These are phyloP conservation scores for Chelonus formosanus DNA, from an alignment of 2,888 invertebrate genomes.

Conservation along the genomic window DNA sequence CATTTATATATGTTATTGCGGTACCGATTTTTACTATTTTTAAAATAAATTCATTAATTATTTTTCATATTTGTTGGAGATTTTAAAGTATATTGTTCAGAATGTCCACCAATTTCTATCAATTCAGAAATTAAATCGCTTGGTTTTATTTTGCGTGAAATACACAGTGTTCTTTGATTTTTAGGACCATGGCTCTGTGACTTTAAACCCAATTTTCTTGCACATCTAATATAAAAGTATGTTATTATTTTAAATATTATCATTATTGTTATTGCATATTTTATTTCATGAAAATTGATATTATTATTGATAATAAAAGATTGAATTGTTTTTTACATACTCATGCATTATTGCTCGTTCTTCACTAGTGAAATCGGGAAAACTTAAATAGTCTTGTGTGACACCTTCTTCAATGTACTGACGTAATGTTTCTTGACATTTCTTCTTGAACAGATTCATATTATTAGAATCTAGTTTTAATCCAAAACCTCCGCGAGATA, in stretches of 20 bases:
- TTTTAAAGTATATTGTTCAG: slow-evolving; percentile 67
- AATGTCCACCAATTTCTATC: slow-evolving; percentile 65
- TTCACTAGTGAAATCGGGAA: slow-evolving; percentile 72
- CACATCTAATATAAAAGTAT: slow-evolving; percentile 52
- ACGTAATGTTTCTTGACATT: slow-evolving; percentile 65
- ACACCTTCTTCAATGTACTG: slow-evolving; percentile 52
- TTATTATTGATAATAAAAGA: background rate
- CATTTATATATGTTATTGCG: background rate
- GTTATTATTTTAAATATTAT: background rate
- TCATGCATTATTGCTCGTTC: slow-evolving; percentile 72
- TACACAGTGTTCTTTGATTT: slow-evolving; percentile 65
- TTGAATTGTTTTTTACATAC: slow-evolving; percentile 52
- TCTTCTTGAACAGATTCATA: slow-evolving; percentile 56
- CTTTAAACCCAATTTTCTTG: slow-evolving; percentile 65
- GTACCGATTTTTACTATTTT: background rate
- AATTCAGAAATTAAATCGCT: slow-evolving; percentile 66
- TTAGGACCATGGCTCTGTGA: slow-evolving; percentile 67
- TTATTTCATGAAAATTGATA: too few species aligned
- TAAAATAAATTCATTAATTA: slow-evolving; percentile 26
- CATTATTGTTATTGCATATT: background rate
- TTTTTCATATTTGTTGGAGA: slow-evolving; percentile 49
- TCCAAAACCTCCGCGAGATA: slow-evolving; percentile 57
- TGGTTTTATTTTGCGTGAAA: slow-evolving; percentile 66
- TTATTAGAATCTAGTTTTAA: slow-evolving; percentile 51
- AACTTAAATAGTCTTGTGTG: slow-evolving; percentile 69